Base-by-base conservation (phyloP, 2,888 invertebrate species). In the Heterodera filipjevi region DNA sequence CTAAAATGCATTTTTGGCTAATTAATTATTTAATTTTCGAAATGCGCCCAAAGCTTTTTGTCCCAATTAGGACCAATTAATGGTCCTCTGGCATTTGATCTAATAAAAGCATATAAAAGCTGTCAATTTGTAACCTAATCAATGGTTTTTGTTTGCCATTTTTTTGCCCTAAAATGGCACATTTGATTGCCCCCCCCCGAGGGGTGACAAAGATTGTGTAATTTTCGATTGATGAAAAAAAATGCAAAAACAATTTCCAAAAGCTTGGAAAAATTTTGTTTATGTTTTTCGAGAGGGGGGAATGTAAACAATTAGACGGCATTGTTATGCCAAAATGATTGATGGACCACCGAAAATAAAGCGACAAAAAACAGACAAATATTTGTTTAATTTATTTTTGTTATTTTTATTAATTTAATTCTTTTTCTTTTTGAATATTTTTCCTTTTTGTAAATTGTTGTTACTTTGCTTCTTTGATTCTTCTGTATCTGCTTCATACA, bases 261-360 rank as follows among this genome's bases (percentile, higher is more conserved):
- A 27, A 8, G 27, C 10, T 19, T 27, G 59, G 10, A 22, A 59
- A n/a, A 59, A 8, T 27, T 27, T 59, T 59, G 59, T 59, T 59
- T 59, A 59, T 59, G 59, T 27, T 59, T 59, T 59, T 59, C 8
- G 16, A 19, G 39, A 6, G 19, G 27, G 59, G 27, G 22, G 27
- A 59, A 27, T 27, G 59, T 59, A 59, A 59, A 59, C 59, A 59
- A 59, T 59, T 59, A 59, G 59, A 53, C 59, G n/a, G 22, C 59
- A 59, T 22, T 59, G 59, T 59, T 59, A 59, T 59, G 59, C 19
- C 12, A 59, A 59, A 27, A 59, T 59, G 59, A 59, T 59, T 59
- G 59, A 59, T 59, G 59, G 27, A 27, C 5, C n/a, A 59, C n/a
- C 27, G 27, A 59, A 59, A 59, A n/a, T 10, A 59, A 27, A 3